phyloP scores from a whole-genome alignment of 2,888 invertebrate genomes.

The Nowickia ferox region DNA sequence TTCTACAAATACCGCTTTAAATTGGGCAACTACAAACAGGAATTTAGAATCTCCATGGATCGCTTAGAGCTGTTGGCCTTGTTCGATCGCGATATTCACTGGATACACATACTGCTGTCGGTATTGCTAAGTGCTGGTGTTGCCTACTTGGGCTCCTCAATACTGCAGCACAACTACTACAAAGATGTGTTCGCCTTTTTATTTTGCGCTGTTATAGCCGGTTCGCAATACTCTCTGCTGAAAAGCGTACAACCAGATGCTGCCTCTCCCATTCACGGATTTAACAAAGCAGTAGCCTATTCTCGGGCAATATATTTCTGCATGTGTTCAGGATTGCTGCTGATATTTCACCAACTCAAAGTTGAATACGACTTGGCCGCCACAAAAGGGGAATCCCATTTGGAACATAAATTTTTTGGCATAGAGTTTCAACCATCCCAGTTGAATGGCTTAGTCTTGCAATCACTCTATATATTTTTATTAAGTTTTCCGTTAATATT shows the following conservation, averaged over 20 bases:
- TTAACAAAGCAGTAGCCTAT: conserved; percentile 96
- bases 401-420: conserved; percentile 78
- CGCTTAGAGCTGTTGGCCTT: conserved; percentile 95
- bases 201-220: conserved; percentile 98
- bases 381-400: conserved; percentile 55
- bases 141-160: conserved; percentile 91
- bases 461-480: conserved; percentile 90
- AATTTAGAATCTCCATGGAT: conserved; percentile 93
- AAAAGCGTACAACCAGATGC: conserved; percentile 99
- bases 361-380: conserved; percentile 75
- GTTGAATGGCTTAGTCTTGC: conserved; percentile 87
- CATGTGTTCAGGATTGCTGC: conserved; percentile 87
- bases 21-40: conserved; percentile 79
- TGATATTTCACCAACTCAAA: conserved; percentile 80
- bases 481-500: conserved; percentile 97
- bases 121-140: conserved; percentile 93
- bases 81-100: conserved; percentile 93
- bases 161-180: conserved; percentile 93
- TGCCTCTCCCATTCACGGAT: conserved; percentile 98
- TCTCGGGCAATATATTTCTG: conserved; percentile 97
- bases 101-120: conserved; percentile 90
- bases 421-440: conserved; percentile 84
- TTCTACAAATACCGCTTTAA: conserved; percentile 82
- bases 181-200: conserved; percentile 96
- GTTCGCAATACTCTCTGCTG: conserved; percentile 97